Base-by-base conservation (phyloP, 2,797 vertebrate species). In the Rhadinocentrus ornatus region DNA sequence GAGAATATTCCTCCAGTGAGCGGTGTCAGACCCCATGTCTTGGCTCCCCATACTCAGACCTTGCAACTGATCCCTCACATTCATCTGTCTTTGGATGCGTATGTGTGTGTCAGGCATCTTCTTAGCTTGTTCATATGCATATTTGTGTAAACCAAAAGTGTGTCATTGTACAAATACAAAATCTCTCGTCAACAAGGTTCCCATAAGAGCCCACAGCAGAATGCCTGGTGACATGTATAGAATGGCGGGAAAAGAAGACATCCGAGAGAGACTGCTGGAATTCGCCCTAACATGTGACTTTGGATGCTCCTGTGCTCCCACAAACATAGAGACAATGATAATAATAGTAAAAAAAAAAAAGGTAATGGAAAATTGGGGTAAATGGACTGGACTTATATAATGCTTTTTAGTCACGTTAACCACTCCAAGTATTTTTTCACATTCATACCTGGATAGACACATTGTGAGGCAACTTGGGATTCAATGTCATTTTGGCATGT, bases 241-340 rank as follows among this genome's bases (percentile, higher is more conserved):
- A 93, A 93, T 90, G 66, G 89, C 89, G 92, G 91, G 91, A 93
- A 93, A 79, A 87, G 62, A 80, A 87, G 86, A 89, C 84, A 89
- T 93, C 87, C 78, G 85, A 91, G 83, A 77, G 72, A 69, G 68
- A 66, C 65, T 56, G 69, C 70, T 81, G 90, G 74, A 88, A 85
- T 80, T 78, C 60, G 78, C 74, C 75, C 82, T 84, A 64, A 82
- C 73, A 89, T 87, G 86, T 3, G 76, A 88, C 75, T 87, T 44
- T 65, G 56, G 77, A 86, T 66, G 52, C 72, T 78, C 65, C 65
- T 54, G 65, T 16, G 62, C 77, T 82, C 77, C 72, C 78, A 63
- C 46, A 74, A 66, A 74, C 44, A 71, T 34, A 64, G 53, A 66
- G 8, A 70, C 39, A 15, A 54, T 37, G 26, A 32, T 53, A 26